Base-by-base conservation (phyloP, 2,888 invertebrate genomes). In the Brenthis daphne region DNA sequence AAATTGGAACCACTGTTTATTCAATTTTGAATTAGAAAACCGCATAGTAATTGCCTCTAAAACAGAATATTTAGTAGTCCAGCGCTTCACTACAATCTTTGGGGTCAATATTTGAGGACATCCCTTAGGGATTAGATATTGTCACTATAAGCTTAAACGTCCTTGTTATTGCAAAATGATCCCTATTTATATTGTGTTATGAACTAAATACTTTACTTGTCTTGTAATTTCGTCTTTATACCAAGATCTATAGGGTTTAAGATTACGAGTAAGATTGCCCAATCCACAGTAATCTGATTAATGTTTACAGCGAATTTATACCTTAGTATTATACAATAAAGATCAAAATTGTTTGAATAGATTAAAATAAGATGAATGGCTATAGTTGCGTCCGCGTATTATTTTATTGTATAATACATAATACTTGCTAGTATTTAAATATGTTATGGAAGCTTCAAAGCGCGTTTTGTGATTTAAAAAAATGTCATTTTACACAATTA, bases 201-300 rank as follows among this genome's bases (percentile, higher is more conserved):
- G 50, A 29, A 33, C 4, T 6, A n/a, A 50, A 29, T 33, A 20
- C 6, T 60, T 11, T 50, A 20, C 3, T 60, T 11, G 20, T 13
- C n/a, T 29, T 60, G 6, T 29, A 60, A 48, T 51, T 50, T 60
- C 48, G 4, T 50, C 50, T 48, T 60, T 60, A 60, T 50, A n/a
- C 60, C 48, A 11, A 6, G 60, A 60, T 20, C 14, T 24, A 60
- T 60, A 60, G 24, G 60, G 48, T 24, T 4, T 14, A 48, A 58
- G 58, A 16, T 60, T n/a, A 33, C 6, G 29, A n/a, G 13, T 51
- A 8, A n/a, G 51, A n/a, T 13, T 14, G 16, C 16, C 16, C 1
- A 51, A 51, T 51, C 51, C 13, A 51, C 51, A n/a, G 16, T n/a
- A 51, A 16, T n/a, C 14, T n/a, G 16, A 16, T 16, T 51, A 51